These are phyloP conservation scores for Setophaga petechia DNA, from an alignment of 2,113 vertebrate genomes.

Conservation along the genomic window DNA sequence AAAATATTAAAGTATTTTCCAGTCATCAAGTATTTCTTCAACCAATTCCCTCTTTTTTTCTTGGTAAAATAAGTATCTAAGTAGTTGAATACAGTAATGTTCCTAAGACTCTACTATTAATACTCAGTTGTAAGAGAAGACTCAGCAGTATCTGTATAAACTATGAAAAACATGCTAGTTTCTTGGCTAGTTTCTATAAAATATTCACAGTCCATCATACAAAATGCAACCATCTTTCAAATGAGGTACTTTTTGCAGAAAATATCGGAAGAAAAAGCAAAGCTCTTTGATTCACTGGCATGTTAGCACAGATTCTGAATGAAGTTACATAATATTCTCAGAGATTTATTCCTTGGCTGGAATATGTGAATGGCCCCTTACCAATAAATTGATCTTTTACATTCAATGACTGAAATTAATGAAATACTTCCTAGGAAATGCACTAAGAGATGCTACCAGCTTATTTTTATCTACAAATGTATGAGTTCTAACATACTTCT, in stretches of 20 bases:
- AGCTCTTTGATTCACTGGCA: not conserved
- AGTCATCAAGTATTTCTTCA: slow-evolving; percentile 34
- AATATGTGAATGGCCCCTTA: not conserved
- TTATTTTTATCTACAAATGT: not conserved
- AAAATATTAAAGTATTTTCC: slow-evolving; percentile 19
- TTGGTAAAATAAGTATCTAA: not conserved
- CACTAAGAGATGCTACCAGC: not conserved
- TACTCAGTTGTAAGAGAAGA: not conserved
- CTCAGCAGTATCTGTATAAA: not conserved
- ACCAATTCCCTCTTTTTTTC: not conserved
- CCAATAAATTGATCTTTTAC: not conserved
- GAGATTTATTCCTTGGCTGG: not conserved
- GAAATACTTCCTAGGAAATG: not conserved
- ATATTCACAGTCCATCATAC: not conserved
- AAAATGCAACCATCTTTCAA: not conserved
- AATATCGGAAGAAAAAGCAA: not conserved
- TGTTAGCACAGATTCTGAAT: not conserved
- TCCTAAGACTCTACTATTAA: not conserved
- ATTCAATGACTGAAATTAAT: not conserved
- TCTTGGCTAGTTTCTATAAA: not conserved
- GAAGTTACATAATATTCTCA: not conserved
- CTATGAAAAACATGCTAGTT: not conserved
- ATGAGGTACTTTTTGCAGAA: not conserved
- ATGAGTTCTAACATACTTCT: not conserved
- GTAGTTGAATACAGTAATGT: not conserved